Evolutionary conservation across 2,888 invertebrate genomes (phyloP), one percentile per base, ranked within the genome.

Genomic region (Seladonia tumulorum): DNA sequence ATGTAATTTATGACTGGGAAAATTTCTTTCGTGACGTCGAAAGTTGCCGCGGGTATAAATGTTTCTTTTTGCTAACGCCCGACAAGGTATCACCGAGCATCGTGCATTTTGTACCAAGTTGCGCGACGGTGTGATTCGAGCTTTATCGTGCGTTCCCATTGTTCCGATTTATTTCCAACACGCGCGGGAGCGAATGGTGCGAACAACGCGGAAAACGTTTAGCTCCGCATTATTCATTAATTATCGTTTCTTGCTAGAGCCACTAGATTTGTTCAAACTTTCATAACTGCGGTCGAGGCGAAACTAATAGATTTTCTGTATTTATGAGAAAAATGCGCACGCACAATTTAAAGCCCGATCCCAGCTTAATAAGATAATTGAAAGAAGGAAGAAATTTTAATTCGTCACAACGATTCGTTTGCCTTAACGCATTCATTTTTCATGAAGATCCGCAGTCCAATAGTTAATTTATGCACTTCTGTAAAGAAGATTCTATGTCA

Each of bases 21-120:
- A 68, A 53, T 68, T 68, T 39, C 39, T 68, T 68, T n/a, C 68
- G 68, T 68, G 68, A 68, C 68, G 22, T 4, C n/a, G 68, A 68
- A 66, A 68, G 39, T 42, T 39, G n/a, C 5, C 35, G 39, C 39
- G 5, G 25, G 39, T 42, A 22, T 35, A 39, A 68, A 68, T 42
- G 68, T 42, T 42, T 53, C 53, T 53, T 53, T 53, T 53, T 53
- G 53, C 53, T 3, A 53, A n/a, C 10, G 49, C 0, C 18, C 18
- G 49, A 18, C 49, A 22, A 35, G 68, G 10, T 39, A 68, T 68
- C 68, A 12, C n/a, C 22, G 22, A 5, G 18, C 66, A 66, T 68
- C 39, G 68, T 5, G 12, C 68, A 35, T 66, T 66, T 66, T 66
- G 39, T n/a, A 39, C 39, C 5, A 39, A 39, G 68, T 42, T 42